Base-by-base conservation (phyloP, 2,888 invertebrate genomes). In the Oscheius sp. region DNA sequence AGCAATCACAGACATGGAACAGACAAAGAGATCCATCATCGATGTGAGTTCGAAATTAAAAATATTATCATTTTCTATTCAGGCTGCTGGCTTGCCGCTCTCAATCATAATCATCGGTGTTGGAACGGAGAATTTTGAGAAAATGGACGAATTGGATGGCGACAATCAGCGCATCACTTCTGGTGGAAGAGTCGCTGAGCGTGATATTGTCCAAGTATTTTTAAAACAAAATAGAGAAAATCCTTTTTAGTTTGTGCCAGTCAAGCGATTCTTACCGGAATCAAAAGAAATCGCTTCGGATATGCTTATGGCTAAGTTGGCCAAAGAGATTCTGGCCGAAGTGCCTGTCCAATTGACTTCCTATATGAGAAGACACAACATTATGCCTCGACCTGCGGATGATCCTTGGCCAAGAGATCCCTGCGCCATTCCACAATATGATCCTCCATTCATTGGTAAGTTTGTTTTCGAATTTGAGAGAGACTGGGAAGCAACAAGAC, bases 61-160 rank as follows among this genome's bases (percentile, higher is more conserved):
- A n/a, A n/a, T n/a, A n/a, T n/a, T n/a, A n/a, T n/a, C n/a, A n/a
- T n/a, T n/a, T n/a, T n/a, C n/a, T n/a, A n/a, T n/a, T n/a, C n/a
- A n/a, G n/a, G 90, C 90, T 3, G 89, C 90, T 8, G 79, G 79
- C 20, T 86, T 90, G 33, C 91, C 91, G 0, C 86, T 91, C 83
- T 90, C 90, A 1, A 90, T 91, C 63, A 91, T 91, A 70, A 91
- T 91, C 68, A 88, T 91, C 46, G 91, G 91, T 20, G 90, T 91
- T 50, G 91, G 91, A 23, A 87, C 89, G 78, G 90, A 90, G 39
- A 90, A 90, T 76, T 91, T 91, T 86, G 87, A 87, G 65, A 90
- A 90, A 12, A 91, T 91, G 91, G 90, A 90, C 76, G 89, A 89
- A 72, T 82, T 91, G 58, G 91, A 91, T 85, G 89, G 89, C 20